These are phyloP conservation scores for Bos indicus DNA, from an alignment of 2,113 vertebrate genomes.

Conservation along the genomic window DNA sequence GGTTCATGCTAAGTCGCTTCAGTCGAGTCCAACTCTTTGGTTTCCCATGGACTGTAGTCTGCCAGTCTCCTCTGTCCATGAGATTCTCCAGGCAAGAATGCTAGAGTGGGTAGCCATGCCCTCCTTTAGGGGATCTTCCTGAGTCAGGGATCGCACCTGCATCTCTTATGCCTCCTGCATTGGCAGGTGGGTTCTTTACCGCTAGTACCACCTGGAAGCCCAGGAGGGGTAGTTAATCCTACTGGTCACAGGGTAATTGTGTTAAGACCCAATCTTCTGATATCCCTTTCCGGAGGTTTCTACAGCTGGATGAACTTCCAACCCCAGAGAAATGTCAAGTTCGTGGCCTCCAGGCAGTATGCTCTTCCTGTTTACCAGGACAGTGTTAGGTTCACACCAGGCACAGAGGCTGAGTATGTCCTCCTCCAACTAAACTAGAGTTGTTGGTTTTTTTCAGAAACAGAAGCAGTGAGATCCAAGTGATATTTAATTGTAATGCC, in stretches of 20 bases:
- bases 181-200: neutral
- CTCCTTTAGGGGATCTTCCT: neutral
- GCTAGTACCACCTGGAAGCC: neutral
- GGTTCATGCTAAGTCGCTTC: neutral
- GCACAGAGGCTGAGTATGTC: constrained; percentile 91
- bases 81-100: neutral
- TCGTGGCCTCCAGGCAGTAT: constrained; percentile 76
- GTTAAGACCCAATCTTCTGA: constrained; percentile 83
- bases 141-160: neutral
- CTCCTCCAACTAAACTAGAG: constrained; percentile 89
- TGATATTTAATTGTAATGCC: constrained; percentile 92
- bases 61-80: neutral
- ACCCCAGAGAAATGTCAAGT: constrained; percentile 89
- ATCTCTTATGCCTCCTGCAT: neutral
- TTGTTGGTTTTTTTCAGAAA: constrained; percentile 93
- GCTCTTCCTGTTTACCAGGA: constrained; percentile 91
- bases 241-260: constrained; percentile 87
- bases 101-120: neutral
- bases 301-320: constrained; percentile 84
- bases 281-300: constrained; percentile 80
- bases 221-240: constrained; percentile 57
- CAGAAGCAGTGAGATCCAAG: constrained; percentile 88
- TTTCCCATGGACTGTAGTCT: neutral
- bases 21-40: neutral
- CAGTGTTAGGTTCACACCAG: constrained; percentile 89